These are phyloP conservation scores for Argyresthia albistria DNA, from an alignment of 2,888 invertebrate genomes.

Conservation along the genomic window DNA sequence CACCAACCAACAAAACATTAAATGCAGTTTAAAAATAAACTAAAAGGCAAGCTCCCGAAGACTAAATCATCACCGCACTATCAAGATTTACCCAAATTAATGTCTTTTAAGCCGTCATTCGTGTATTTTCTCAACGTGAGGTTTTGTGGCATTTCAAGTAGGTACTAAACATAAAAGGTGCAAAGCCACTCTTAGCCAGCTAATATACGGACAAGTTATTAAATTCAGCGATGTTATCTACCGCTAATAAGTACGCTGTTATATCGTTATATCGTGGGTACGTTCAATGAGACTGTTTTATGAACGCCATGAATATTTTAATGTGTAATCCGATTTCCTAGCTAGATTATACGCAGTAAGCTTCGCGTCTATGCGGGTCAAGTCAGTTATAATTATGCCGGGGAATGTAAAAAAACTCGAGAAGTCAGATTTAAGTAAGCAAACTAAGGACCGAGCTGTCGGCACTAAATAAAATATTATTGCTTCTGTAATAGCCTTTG, in stretches of 20 bases:
- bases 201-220: slow-evolving; percentile 22
- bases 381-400: too few relatives aligned
- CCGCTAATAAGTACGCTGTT: slow-evolving; percentile 31
- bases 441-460: slow-evolving; percentile 27
- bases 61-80: too few relatives aligned
- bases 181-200: slow-evolving; percentile 24
- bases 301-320: slow-evolving; percentile 39
- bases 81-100: background rate
- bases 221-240: slow-evolving; percentile 38
- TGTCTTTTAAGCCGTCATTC: background rate
- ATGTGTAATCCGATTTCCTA: too few relatives aligned
- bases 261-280: slow-evolving; percentile 29
- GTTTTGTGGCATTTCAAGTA: slow-evolving; percentile 17
- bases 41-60: too few relatives aligned
- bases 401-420: background rate
- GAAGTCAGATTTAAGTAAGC: background rate
- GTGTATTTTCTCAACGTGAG: background rate
- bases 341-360: background rate
- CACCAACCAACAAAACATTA: too few relatives aligned
- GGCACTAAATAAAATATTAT: slow-evolving; percentile 30
- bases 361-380: too few relatives aligned
- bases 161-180: slow-evolving; percentile 12
- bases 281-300: slow-evolving; percentile 33
- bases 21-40: too few relatives aligned
- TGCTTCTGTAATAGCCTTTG: slow-evolving; percentile 20